Conservation (phyloP, 1,140 invertebrate species). For the Hycleus phaleratus region DNA sequence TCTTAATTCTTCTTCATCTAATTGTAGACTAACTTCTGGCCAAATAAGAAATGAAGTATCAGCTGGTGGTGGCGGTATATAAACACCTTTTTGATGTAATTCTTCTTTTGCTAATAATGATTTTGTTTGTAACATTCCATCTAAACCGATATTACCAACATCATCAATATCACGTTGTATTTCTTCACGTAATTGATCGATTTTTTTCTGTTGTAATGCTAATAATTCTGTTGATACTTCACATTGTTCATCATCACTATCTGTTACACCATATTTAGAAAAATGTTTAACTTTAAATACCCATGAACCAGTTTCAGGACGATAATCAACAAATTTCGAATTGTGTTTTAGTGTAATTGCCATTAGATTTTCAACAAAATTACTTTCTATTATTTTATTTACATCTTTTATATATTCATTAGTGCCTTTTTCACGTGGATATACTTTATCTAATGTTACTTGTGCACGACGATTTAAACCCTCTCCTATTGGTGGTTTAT, state of each 20-base stretch:
- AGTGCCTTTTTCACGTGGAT: conserved; percentile 83
- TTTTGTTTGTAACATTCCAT: conserved; percentile 6
- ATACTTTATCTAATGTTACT: conserved; percentile 88
- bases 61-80: too few species aligned
- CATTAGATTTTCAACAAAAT: conserved; percentile 82
- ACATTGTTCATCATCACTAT: conserved; percentile 77
- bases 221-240: conserved; percentile 30
- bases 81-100: too few species aligned
- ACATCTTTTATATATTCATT: conserved; percentile 75
- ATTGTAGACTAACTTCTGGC: conserved; percentile 17
- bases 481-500: conserved; percentile 68
- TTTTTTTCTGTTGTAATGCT: conserved; percentile 13
- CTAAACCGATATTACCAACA: neutral
- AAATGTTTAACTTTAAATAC: conserved; percentile 92
- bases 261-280: conserved; percentile 90
- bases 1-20: conserved; percentile 21
- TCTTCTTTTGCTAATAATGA: neutral
- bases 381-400: conserved; percentile 66
- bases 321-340: conserved; percentile 89
- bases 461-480: conserved; percentile 89
- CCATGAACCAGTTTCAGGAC: conserved; percentile 94
- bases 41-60: neutral
- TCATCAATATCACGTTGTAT: conserved; percentile 1
- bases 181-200: neutral
- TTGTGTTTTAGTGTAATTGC: conserved; percentile 77